Base-by-base conservation (phyloP, 2,113 vertebrate genomes). In the Athene noctua region DNA sequence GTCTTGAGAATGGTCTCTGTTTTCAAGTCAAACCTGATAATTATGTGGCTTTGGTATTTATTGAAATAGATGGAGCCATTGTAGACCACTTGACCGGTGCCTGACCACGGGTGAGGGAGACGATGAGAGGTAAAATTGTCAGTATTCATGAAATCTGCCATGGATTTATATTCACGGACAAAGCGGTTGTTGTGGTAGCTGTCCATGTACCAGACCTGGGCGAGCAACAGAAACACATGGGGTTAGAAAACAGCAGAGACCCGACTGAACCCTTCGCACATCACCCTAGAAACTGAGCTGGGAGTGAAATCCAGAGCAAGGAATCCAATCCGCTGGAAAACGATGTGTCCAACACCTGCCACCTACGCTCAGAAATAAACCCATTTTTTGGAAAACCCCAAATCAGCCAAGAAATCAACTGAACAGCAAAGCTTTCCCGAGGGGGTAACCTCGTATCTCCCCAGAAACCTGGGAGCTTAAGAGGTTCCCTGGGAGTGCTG, bases 131-230 rank as follows among this genome's bases (percentile, higher is more conserved):
- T 99, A 98, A 99, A 99, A 91, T 99, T 99, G 97, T 99, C 99
- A 1, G 99, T 98, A 78, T 97, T 99, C 99, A 99, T 99, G 95
- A 99, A 99, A 80, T 99, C 99, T 14, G 97, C 97, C 99, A 99
- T 98, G 83, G 99, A 99, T 90, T 97, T 99, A 96, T 99, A 99
- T 96, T 99, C 99, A 1, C 99, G 98, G 58, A 99, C 99, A 2
- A 99, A 99, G 92, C 99, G 99, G 98, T 99, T 99, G 98, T 99
- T 99, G 92, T 99, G 99, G 96, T 99, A 99, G 22, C 99, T 99
- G 49, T 99, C 99, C 99, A 99, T 99, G 97, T 99, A 99, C 99
- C 99, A 99, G 54, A 99, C 99, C 99, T 99, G 96, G 2, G 7
- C 2, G 2, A 66, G 77, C 51, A 77, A 77, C 22, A 62, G 91